Evolutionary conservation across 2,888 invertebrate species (phyloP).

Genomic region (Hypselothyrea guttata): DNA sequence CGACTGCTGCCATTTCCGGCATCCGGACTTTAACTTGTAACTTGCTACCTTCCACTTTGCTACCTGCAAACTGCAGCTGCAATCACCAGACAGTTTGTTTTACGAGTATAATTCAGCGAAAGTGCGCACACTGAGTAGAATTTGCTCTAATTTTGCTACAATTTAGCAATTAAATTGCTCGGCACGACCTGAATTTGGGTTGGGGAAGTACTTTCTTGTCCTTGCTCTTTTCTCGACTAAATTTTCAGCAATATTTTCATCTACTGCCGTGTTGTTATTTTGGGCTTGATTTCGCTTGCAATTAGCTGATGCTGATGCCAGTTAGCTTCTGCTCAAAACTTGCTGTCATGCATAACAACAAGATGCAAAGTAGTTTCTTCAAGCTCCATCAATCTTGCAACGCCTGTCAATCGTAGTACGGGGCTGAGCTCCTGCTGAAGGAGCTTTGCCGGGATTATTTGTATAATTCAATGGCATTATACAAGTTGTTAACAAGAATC

Average conservation of each 20-base stretch:
- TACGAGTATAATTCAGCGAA: slow-evolving; percentile 39
- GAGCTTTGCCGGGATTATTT: not conserved
- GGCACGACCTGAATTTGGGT: slow-evolving; percentile 24
- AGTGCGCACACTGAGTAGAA: not conserved
- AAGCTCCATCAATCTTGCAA: slow-evolving; percentile 40
- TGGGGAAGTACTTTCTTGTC: slow-evolving; percentile 5
- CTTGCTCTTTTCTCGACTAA: slow-evolving; percentile 3
- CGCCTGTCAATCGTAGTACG: slow-evolving; percentile 1
- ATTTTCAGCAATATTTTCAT: slow-evolving; percentile 1
- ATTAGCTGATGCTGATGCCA: slow-evolving; percentile 20
- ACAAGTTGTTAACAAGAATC: slow-evolving; percentile 17
- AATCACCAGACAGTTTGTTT: slow-evolving; percentile 57
- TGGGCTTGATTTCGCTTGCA: slow-evolving; percentile 11
- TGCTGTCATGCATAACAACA: slow-evolving; percentile 13
- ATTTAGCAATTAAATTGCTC: slow-evolving; percentile 49
- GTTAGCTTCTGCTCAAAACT: slow-evolving; percentile 14
- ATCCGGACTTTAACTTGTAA: slow-evolving; percentile 32
- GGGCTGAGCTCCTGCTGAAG: too few relatives aligned
- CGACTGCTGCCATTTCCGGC: slow-evolving; percentile 58
- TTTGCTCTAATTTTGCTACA: slow-evolving; percentile 41
- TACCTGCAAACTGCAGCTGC: slow-evolving; percentile 8
- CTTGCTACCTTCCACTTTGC: slow-evolving; percentile 25
- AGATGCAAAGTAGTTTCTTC: slow-evolving; percentile 6
- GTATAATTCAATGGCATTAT: slow-evolving; percentile 1
- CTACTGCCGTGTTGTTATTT: not conserved